Evolutionary conservation across 1,140 invertebrate species (phyloP).

Genomic region (Anadara kagoshimensis): DNA sequence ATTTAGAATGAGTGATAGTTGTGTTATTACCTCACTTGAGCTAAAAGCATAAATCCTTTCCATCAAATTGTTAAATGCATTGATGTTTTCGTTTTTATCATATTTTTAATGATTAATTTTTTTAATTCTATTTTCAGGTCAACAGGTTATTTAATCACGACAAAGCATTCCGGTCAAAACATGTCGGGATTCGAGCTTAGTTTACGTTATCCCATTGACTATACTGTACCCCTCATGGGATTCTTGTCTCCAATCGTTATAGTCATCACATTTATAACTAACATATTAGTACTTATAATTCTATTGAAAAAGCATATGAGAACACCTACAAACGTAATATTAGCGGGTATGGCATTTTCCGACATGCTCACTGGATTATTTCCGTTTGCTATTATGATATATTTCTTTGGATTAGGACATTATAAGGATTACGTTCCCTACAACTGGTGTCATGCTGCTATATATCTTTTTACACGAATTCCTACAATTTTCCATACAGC

Average conservation of each 20-base stretch:
- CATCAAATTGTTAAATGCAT: no score
- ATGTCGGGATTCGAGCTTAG: no score
- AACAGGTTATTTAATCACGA: no score
- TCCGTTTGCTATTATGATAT: constrained; percentile 91
- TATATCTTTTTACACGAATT: constrained; percentile 74
- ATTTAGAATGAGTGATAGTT: no score
- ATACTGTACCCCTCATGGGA: constrained; percentile 56
- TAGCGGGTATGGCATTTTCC: constrained; percentile 90
- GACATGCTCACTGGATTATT: constrained; percentile 95
- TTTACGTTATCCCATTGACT: no score
- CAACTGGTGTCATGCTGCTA: constrained; percentile 83
- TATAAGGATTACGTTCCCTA: constrained; percentile 78
- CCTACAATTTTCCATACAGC: constrained; percentile 93
- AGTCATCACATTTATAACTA: constrained; percentile 89
- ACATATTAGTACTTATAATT: constrained; percentile 88
- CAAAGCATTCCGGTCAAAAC: no score
- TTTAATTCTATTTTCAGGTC: no score
- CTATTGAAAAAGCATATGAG: constrained; percentile 80
- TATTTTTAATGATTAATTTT: no score
- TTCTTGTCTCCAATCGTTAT: constrained; percentile 89
- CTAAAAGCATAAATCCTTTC: no score
- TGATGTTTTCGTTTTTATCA: no score
- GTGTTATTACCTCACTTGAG: no score
- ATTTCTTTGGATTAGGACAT: constrained; percentile 92
- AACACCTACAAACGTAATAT: constrained; percentile 82